Percentiles rank a stretch among this genome's conserved stretches.
These are phyloP conservation scores for Drosophila emarginata DNA, from an alignment of 2,888 invertebrate species.

Conservation along the genomic window DNA sequence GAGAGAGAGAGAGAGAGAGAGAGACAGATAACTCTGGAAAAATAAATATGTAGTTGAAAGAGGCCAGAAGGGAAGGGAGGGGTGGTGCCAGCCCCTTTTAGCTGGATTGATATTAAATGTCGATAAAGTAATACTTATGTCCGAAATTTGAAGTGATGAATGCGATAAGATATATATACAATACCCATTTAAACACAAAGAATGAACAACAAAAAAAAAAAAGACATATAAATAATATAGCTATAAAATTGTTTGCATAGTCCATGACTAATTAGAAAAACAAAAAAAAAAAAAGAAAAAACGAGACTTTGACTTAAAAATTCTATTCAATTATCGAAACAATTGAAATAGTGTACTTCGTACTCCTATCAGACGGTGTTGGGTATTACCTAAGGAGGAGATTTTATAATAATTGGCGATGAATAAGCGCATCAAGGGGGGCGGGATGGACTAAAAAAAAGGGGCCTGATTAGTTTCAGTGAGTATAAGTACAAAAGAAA, in stretches of 20 bases:
- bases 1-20: background rate
- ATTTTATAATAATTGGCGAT: background rate
- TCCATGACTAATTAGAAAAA: background rate
- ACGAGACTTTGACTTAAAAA: background rate
- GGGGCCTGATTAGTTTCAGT: background rate
- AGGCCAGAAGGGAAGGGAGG: background rate
- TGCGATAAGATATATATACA: background rate
- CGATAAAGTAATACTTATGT: conserved; percentile 11
- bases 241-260: background rate
- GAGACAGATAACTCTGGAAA: background rate
- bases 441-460: no score
- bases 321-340: background rate
- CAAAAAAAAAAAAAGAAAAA: background rate
- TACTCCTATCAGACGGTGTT: background rate
- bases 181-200: background rate
- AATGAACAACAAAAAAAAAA: background rate
- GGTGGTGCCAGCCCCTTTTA: background rate
- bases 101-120: background rate
- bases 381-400: background rate
- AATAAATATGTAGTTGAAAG: no score
- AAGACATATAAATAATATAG: no score
- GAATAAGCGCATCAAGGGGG: background rate
- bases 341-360: background rate
- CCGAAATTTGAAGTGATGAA: background rate
- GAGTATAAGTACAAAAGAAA: no score